Conservation (phyloP, 2,113 vertebrate species). For the Burhinus bistriatus region DNA sequence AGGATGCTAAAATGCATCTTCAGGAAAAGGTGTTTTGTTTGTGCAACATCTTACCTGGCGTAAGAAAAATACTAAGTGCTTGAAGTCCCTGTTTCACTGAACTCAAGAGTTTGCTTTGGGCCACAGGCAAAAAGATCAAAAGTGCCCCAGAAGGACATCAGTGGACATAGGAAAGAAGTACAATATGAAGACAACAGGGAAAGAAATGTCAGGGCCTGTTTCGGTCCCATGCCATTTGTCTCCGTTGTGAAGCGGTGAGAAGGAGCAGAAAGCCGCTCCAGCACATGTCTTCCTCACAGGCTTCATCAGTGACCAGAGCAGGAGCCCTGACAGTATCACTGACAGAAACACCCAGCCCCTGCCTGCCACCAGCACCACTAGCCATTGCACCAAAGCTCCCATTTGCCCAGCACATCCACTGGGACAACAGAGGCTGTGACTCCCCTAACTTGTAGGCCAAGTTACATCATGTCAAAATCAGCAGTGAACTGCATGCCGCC, state of each 20-base stretch:
- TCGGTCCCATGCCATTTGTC: too few species aligned
- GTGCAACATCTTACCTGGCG: not conserved
- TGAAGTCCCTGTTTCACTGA: not conserved
- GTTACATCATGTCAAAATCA: not conserved
- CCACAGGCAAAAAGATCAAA: not conserved
- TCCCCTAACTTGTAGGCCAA: accelerated
- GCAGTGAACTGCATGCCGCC: not conserved
- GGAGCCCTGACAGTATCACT: not conserved
- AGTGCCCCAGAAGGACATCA: not conserved
- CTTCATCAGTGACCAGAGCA: not conserved
- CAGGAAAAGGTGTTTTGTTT: not conserved
- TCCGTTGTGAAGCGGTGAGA: not conserved
- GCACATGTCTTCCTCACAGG: not conserved
- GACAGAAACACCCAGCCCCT: not conserved
- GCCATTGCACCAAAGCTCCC: accelerated
- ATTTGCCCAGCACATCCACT: accelerated
- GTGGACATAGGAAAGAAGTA: not conserved
- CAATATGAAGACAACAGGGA: not conserved
- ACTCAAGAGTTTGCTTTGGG: not conserved
- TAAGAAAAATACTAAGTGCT: not conserved
- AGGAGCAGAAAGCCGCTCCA: not conserved
- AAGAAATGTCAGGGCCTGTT: not conserved
- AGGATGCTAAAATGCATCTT: not conserved
- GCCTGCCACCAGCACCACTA: not conserved
- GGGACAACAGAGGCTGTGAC: not conserved